Evolutionary conservation across 2,113 vertebrate genomes (phyloP).

Genomic region (Oceanodroma tethys): DNA sequence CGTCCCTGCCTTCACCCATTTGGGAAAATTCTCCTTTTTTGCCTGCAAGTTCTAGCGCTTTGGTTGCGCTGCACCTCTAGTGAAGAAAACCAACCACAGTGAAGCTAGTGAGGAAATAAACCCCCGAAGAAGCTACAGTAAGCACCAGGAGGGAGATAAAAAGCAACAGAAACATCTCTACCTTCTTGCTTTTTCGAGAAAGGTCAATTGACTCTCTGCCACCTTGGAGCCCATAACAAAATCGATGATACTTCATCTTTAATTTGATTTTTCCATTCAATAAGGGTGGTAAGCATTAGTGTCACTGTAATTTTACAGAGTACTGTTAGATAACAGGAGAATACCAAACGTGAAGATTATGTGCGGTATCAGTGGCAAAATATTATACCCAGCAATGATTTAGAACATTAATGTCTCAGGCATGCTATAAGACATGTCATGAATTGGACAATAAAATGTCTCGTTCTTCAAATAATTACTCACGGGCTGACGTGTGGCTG

Average conservation of each 20-base stretch:
- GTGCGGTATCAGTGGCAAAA: neutral
- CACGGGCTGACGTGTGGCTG: neutral
- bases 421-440: neutral
- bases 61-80: fast-evolving
- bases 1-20: neutral
- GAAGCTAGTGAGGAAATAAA: neutral
- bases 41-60: neutral
- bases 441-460: neutral
- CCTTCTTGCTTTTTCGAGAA: neutral
- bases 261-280: slow-evolving; percentile 7
- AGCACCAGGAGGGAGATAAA: neutral
- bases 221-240: slow-evolving; percentile 6
- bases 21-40: neutral
- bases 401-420: neutral
- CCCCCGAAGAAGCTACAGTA: neutral
- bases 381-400: neutral
- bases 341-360: neutral
- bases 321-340: neutral
- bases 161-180: neutral
- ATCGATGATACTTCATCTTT: neutral
- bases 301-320: neutral
- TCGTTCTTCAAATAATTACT: neutral
- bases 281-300: neutral
- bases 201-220: slow-evolving; percentile 23
- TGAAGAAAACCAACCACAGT: neutral